Conservation (phyloP, 2,888 invertebrate genomes). For the Cantharis flavilabris region DNA sequence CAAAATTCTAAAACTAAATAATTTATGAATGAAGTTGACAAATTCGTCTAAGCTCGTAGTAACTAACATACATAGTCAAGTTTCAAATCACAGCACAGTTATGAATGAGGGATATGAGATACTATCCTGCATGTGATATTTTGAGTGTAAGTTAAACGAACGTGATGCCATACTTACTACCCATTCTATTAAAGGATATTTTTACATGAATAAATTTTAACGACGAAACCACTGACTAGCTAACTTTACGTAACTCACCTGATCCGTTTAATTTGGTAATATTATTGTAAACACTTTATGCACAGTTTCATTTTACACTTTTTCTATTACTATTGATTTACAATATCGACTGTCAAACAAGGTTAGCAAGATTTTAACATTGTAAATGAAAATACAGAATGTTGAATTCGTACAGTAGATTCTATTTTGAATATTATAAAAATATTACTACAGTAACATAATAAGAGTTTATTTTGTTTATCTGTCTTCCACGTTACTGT, state of each 20-base stretch:
- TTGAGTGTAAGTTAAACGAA: constrained; percentile 34
- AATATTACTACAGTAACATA: too few relatives aligned
- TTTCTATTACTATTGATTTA: not conserved
- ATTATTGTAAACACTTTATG: constrained; percentile 1
- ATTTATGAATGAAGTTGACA: constrained; percentile 38
- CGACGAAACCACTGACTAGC: constrained; percentile 1
- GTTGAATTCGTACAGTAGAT: not conserved
- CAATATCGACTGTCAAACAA: not conserved
- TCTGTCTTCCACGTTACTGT: not conserved
- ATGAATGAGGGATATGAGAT: constrained; percentile 37
- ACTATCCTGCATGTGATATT: constrained; percentile 32
- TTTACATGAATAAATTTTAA: constrained; percentile 10
- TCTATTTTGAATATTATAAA: not conserved
- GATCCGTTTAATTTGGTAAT: constrained; percentile 6
- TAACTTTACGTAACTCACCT: constrained; percentile 7
- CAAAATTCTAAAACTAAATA: constrained; percentile 14
- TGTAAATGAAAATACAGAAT: not conserved
- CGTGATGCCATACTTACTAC: constrained; percentile 22
- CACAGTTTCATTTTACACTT: not conserved
- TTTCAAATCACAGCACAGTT: constrained; percentile 33
- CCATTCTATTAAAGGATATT: constrained; percentile 15
- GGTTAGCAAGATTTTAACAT: not conserved
- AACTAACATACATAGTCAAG: constrained; percentile 30
- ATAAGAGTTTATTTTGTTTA: too few relatives aligned
- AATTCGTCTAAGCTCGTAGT: constrained; percentile 27